These are phyloP conservation scores for Brienomyrus brachyistius DNA, from an alignment of 2,113 vertebrate genomes.

Conservation along the genomic window DNA sequence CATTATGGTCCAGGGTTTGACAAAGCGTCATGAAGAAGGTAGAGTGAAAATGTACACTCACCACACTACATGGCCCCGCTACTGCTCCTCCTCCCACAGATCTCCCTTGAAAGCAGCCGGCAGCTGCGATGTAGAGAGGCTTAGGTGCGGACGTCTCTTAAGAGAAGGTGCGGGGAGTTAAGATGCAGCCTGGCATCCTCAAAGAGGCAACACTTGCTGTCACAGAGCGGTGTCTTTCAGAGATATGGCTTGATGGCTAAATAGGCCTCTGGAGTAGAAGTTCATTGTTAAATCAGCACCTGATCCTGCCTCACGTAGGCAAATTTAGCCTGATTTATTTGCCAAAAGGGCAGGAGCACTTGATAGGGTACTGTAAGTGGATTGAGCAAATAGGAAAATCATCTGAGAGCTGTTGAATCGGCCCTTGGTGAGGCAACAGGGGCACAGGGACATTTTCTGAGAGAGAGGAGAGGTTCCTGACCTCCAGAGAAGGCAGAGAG, in stretches of 20 bases:
- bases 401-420: conserved; percentile 24
- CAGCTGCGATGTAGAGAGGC: neutral
- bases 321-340: conserved; percentile 22
- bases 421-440: neutral
- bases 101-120: neutral
- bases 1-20: neutral
- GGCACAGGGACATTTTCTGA: neutral
- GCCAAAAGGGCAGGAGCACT: conserved; percentile 18
- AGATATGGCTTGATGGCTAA: neutral
- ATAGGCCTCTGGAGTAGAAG: conserved; percentile 30
- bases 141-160: neutral
- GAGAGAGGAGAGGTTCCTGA: neutral
- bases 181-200: neutral
- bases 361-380: neutral
- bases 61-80: neutral
- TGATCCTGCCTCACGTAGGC: neutral
- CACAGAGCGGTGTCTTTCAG: neutral
- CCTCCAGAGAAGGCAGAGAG: neutral
- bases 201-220: neutral
- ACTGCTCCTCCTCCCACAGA: neutral
- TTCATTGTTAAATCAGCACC: neutral
- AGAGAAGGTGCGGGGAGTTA: neutral
- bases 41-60: neutral
- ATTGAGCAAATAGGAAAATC: conserved; percentile 18
- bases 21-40: neutral